Percentiles rank a stretch among this genome's conserved stretches.
Evolutionary conservation across 2,888 invertebrate species (phyloP).

Genomic region (Polyommatus icarus): DNA sequence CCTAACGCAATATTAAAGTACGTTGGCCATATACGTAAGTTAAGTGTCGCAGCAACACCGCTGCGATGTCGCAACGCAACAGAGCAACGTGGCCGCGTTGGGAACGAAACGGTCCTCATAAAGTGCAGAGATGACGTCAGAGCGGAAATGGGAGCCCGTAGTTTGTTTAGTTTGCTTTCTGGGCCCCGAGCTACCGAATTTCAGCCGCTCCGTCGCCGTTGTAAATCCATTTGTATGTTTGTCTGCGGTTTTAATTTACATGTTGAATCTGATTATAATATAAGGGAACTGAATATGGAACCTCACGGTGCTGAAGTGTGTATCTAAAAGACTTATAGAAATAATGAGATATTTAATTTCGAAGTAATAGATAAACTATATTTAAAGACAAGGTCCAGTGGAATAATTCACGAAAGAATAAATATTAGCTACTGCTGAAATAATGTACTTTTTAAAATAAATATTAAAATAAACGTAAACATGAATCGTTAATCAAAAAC

Average conservation of each 20-base stretch:
- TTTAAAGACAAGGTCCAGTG: too few species aligned
- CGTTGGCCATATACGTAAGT: background rate
- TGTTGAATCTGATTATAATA: background rate
- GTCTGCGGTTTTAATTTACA: constrained; percentile 9
- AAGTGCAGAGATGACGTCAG: constrained; percentile 34
- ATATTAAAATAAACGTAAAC: background rate
- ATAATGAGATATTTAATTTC: too few species aligned
- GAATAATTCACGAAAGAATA: too few species aligned
- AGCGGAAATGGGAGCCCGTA: constrained; percentile 32
- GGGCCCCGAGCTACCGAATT: constrained; percentile 1
- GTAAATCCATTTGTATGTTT: constrained; percentile 7
- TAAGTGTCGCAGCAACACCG: background rate
- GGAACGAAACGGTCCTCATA: constrained; percentile 34
- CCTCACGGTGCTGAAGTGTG: too few species aligned
- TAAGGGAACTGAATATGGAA: background rate
- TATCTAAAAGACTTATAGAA: too few species aligned
- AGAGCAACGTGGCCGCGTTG: constrained; percentile 29
- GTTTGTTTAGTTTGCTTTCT: constrained; percentile 37
- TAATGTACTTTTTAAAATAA: too few species aligned
- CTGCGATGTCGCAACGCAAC: background rate
- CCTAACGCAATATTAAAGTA: too few species aligned
- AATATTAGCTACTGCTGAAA: too few species aligned
- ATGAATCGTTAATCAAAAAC: background rate
- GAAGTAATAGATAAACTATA: too few species aligned
- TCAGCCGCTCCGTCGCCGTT: background rate